Conservation (phyloP, 1,140 invertebrate genomes). For the Solenopsis invicta region DNA sequence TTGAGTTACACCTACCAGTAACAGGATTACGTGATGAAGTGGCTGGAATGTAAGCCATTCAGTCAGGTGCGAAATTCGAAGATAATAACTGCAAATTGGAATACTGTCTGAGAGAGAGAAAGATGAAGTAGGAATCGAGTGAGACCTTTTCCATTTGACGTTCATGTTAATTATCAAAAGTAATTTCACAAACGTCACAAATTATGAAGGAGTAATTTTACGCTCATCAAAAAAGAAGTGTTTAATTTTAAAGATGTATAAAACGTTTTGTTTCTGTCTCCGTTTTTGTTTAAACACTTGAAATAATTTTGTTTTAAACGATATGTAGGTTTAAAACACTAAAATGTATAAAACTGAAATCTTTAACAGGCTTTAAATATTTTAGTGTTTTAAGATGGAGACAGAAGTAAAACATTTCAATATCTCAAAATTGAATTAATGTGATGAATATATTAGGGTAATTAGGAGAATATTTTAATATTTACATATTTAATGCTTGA, state of each 20-base stretch:
- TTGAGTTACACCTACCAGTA: slow-evolving; percentile 34
- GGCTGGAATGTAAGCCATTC: neutral
- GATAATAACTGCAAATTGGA: neutral
- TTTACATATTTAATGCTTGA: neutral
- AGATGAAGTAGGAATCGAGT: neutral
- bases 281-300: neutral
- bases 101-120: neutral
- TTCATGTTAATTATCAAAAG: neutral
- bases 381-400: too few relatives aligned
- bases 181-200: neutral
- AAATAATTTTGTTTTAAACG: too few relatives aligned
- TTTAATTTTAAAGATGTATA: neutral
- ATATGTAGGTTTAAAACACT: too few relatives aligned
- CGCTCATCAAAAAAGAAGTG: too few relatives aligned
- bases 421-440: too few relatives aligned
- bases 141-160: neutral
- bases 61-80: slow-evolving; percentile 13
- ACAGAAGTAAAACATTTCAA: too few relatives aligned
- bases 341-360: too few relatives aligned
- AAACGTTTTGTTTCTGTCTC: neutral
- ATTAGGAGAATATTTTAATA: too few relatives aligned
- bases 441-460: too few relatives aligned
- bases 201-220: neutral
- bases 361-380: too few relatives aligned
- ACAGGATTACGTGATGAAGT: slow-evolving; percentile 34